Evolutionary conservation across 92 coral and sea anemone species (phyloP).

Genomic region (Micromussa lordhowensis): DNA sequence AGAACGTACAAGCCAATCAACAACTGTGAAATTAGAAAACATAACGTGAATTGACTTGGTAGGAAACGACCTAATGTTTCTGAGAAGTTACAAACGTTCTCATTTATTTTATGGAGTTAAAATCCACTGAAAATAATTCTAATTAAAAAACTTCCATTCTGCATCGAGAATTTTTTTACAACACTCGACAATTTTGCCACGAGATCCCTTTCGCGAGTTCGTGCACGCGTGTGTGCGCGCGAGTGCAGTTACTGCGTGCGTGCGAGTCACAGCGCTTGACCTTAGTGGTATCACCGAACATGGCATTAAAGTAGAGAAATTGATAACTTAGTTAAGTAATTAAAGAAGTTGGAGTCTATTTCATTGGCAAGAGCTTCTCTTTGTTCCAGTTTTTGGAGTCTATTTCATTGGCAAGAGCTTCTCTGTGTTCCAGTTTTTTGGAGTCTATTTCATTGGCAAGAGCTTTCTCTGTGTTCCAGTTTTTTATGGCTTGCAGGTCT

Average conservation of each 20-base stretch:
- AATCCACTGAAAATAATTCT: not conserved
- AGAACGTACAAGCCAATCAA: conserved; percentile 74
- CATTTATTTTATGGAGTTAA: not conserved
- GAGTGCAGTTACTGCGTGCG: not conserved
- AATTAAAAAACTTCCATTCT: not conserved
- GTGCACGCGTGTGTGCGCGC: not conserved
- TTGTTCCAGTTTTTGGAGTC: too few relatives aligned
- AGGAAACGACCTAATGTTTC: not conserved
- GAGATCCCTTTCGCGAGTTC: not conserved
- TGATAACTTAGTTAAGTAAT: not conserved
- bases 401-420: too few relatives aligned
- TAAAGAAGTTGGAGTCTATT: too few relatives aligned
- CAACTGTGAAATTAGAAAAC: conserved; percentile 61
- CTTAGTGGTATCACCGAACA: not conserved
- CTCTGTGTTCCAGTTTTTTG: too few relatives aligned
- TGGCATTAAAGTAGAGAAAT: not conserved
- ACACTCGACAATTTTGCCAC: not conserved
- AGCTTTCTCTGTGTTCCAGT: too few relatives aligned
- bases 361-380: too few relatives aligned
- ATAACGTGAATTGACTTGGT: not conserved
- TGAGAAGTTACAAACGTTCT: not conserved
- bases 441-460: too few relatives aligned
- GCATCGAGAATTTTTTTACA: not conserved
- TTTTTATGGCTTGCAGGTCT: too few relatives aligned
- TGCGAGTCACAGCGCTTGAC: not conserved